Percentiles rank a stretch among this genome's conserved stretches.
These are phyloP conservation scores for Spodoptera litura DNA, from an alignment of 1,140 invertebrate genomes.

Conservation along the genomic window DNA sequence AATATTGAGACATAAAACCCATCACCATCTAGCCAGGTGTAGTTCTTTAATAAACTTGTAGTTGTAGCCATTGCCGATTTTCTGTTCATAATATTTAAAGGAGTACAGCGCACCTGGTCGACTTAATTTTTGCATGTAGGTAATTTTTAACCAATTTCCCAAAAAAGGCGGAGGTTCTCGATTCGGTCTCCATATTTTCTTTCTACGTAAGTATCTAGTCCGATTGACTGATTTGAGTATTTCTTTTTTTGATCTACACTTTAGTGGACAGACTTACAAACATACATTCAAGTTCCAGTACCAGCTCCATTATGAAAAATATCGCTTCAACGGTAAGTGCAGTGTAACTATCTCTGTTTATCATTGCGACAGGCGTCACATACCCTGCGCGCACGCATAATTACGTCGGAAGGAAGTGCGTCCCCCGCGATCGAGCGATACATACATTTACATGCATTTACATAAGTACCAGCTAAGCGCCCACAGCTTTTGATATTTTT, in stretches of 20 bases:
- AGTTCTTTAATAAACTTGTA: too few relatives aligned
- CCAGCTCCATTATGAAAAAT: constrained; percentile 7
- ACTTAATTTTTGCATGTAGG: too few relatives aligned
- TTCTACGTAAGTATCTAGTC: too few relatives aligned
- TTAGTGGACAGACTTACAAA: not conserved
- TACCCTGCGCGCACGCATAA: constrained; percentile 48
- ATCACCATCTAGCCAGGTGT: too few relatives aligned
- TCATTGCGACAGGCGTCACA: constrained; percentile 39
- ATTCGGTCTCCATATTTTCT: too few relatives aligned
- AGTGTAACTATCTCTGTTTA: constrained; percentile 5
- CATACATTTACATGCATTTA: constrained; percentile 59
- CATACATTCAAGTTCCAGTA: not conserved
- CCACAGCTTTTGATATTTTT: constrained; percentile 40
- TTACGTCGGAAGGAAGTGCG: constrained; percentile 61
- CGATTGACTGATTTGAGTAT: too few relatives aligned
- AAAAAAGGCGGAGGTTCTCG: too few relatives aligned
- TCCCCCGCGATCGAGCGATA: constrained; percentile 56
- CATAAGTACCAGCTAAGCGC: constrained; percentile 37
- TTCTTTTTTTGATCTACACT: not conserved
- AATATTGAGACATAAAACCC: too few relatives aligned
- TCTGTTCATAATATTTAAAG: too few relatives aligned
- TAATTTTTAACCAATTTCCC: too few relatives aligned
- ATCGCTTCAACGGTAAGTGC: not conserved
- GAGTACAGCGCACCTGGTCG: too few relatives aligned
- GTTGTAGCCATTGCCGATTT: too few relatives aligned